Percentiles rank a stretch among this genome's conserved stretches.
These are phyloP conservation scores for Adelosebastes latens DNA, from an alignment of 2,797 vertebrate species.

Conservation along the genomic window DNA sequence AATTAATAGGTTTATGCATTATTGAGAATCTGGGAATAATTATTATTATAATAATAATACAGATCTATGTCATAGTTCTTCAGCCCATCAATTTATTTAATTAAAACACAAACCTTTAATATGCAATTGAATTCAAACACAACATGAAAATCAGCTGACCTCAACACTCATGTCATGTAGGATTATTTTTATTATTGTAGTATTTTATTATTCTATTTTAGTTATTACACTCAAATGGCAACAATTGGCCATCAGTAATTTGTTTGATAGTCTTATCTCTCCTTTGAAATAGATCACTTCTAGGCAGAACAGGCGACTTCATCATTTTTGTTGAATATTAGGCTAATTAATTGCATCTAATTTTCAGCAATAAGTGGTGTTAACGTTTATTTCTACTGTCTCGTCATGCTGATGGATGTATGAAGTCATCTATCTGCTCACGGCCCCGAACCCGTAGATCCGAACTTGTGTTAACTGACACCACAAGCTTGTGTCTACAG, in stretches of 20 bases:
- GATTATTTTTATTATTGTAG: background rate
- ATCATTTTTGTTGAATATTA: slow-evolving; percentile 31
- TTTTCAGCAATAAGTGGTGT: slow-evolving; percentile 21
- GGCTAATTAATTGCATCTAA: slow-evolving; percentile 11
- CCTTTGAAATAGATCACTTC: background rate
- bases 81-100: background rate
- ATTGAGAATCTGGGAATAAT: background rate
- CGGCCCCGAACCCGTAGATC: slow-evolving; percentile 96
- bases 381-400: background rate
- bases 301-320: background rate
- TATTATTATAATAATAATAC: background rate
- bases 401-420: slow-evolving; percentile 12
- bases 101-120: background rate
- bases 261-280: background rate
- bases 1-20: background rate
- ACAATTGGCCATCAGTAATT: background rate
- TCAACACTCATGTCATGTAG: too few relatives aligned
- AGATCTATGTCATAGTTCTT: background rate
- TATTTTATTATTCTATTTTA: background rate
- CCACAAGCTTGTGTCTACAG: slow-evolving; percentile 95
- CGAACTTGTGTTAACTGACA: slow-evolving; percentile 92
- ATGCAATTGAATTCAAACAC: background rate
- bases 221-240: rapidly evolving
- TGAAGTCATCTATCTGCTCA: slow-evolving; percentile 79
- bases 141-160: background rate